Evolutionary conservation across 2,888 invertebrate species (phyloP).

Genomic region (Apodemia duryi): DNA sequence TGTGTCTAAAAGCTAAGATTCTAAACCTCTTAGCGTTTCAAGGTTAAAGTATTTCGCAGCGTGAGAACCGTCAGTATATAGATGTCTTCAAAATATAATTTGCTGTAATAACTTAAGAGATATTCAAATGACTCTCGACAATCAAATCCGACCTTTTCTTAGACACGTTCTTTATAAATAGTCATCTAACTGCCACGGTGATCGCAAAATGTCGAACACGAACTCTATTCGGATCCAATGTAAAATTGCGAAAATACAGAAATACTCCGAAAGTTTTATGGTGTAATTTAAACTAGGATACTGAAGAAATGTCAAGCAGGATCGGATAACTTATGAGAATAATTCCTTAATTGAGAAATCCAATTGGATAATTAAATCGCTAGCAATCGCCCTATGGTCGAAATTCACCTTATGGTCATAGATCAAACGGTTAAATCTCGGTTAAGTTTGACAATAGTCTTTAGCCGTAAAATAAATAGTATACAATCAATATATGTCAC

Average conservation of each 20-base stretch:
- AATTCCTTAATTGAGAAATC: neutral
- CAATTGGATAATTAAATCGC: too few species aligned
- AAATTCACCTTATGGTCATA: too few species aligned
- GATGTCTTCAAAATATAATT: conserved; percentile 73
- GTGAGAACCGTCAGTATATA: conserved; percentile 68
- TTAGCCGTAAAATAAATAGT: too few species aligned
- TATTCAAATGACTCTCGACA: conserved; percentile 76
- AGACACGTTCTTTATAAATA: conserved; percentile 77
- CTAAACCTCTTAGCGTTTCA: conserved; percentile 54
- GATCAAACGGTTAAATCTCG: too few species aligned
- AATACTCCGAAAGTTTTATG: conserved; percentile 41
- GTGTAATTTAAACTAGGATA: neutral
- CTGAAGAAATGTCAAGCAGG: neutral
- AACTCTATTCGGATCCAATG: conserved; percentile 70
- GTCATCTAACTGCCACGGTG: conserved; percentile 70
- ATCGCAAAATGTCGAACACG: conserved; percentile 77
- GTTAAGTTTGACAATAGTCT: too few species aligned
- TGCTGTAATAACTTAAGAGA: conserved; percentile 70
- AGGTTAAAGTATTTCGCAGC: conserved; percentile 69
- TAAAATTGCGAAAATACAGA: conserved; percentile 64
- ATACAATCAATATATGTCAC: too few species aligned
- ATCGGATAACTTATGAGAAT: neutral
- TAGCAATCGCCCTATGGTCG: too few species aligned
- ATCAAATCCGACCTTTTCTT: conserved; percentile 77
- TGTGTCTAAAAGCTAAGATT: conserved; percentile 27